Evolutionary conservation across 2,113 vertebrate genomes (phyloP).

Genomic region (Peromyscus leucopus): DNA sequence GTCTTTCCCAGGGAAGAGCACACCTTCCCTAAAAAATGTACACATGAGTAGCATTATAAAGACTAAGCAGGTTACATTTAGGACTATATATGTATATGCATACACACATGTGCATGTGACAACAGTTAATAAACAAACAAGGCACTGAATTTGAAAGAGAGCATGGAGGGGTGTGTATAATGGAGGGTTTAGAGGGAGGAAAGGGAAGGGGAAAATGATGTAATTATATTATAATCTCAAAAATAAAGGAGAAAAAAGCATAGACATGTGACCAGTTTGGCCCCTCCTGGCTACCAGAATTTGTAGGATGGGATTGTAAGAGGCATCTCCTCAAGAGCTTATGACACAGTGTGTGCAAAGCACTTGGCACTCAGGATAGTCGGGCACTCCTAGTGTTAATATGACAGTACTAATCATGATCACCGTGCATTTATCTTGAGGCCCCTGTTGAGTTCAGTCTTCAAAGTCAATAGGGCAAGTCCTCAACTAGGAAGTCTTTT

Average conservation of each 20-base stretch:
- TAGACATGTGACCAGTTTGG: neutral
- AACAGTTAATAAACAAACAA: neutral
- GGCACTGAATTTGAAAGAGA: neutral
- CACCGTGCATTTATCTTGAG: neutral
- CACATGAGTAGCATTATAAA: neutral
- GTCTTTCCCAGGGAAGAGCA: neutral
- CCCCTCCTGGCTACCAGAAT: neutral
- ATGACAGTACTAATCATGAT: neutral
- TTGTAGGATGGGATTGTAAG: neutral
- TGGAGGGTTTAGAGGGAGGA: neutral
- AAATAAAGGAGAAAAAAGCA: neutral
- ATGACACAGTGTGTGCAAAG: accelerated
- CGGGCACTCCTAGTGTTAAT: neutral
- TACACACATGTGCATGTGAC: neutral
- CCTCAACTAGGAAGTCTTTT: neutral
- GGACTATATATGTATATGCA: neutral
- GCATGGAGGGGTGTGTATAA: neutral
- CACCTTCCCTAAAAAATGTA: neutral
- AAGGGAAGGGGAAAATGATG: neutral
- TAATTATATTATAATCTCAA: neutral
- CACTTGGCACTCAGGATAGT: neutral
- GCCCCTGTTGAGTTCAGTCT: neutral
- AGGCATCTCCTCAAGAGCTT: neutral
- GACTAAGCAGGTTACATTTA: neutral
- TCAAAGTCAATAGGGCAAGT: neutral